These are phyloP conservation scores for Arion vulgaris DNA, from an alignment of 1,140 invertebrate genomes.

Conservation along the genomic window DNA sequence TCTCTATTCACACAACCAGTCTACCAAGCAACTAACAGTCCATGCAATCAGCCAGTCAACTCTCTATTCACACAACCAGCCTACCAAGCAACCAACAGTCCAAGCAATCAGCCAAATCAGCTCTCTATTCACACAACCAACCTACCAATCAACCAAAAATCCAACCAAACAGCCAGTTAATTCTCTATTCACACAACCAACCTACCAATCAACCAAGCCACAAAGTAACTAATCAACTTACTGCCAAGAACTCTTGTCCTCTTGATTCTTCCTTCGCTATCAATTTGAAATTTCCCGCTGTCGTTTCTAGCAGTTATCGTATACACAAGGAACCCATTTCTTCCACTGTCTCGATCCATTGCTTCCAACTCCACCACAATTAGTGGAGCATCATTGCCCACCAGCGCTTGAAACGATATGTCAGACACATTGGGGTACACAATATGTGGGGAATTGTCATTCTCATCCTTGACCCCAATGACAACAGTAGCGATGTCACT, in stretches of 20 bases:
- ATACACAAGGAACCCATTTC: conserved; percentile 50
- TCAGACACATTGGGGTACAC: conserved; percentile 70
- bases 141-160: too few species aligned
- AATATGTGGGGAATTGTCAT: conserved; percentile 73
- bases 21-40: too few species aligned
- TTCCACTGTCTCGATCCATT: conserved; percentile 47
- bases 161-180: too few species aligned
- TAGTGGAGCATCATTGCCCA: conserved; percentile 32
- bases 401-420: conserved; percentile 20
- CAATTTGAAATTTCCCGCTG: conserved; percentile 48
- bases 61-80: too few species aligned
- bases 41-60: too few species aligned
- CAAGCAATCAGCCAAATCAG: too few species aligned
- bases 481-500: conserved; percentile 89
- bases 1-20: too few species aligned
- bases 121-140: too few species aligned
- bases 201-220: not conserved
- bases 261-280: conserved; percentile 49
- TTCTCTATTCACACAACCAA: too few species aligned
- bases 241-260: not conserved
- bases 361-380: conserved; percentile 36
- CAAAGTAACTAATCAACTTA: too few species aligned
- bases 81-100: too few species aligned
- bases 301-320: conserved; percentile 51
- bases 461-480: conserved; percentile 87